A percentile compares a stretch with the other conserved stretches of the same genome.
These are phyloP conservation scores for Marronus borbonicus DNA, from an alignment of 2,888 invertebrate genomes.

Conservation along the genomic window DNA sequence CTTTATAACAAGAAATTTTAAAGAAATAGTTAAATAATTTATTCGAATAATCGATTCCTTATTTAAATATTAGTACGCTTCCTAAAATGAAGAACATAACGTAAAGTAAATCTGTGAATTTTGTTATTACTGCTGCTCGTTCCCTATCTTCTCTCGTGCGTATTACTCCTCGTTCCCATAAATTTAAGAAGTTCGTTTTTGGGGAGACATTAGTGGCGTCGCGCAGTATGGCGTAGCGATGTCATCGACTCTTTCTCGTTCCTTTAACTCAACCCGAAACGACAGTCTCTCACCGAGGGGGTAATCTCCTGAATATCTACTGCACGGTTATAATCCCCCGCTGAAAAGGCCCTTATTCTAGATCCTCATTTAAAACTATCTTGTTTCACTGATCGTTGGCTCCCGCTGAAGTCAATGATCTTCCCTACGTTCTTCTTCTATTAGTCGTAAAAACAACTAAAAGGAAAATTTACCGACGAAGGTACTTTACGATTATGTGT, in stretches of 20 bases:
- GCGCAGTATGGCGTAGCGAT: neutral
- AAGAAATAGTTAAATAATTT: no score
- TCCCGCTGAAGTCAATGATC: conserved; percentile 21
- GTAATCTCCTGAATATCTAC: conserved; percentile 14
- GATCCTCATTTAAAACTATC: conserved; percentile 11
- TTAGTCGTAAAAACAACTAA: conserved; percentile 7
- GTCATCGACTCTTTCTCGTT: conserved; percentile 2
- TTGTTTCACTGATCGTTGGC: conserved; percentile 29
- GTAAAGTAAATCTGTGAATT: no score
- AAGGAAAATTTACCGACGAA: neutral
- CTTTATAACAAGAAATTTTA: no score
- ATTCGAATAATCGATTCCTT: no score
- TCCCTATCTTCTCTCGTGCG: neutral
- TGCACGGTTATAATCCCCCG: conserved; percentile 1
- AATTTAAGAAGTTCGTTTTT: neutral
- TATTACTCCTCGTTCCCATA: neutral
- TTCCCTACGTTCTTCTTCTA: neutral
- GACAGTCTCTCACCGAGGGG: conserved; percentile 9
- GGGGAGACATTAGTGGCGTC: neutral
- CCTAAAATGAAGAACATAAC: no score
- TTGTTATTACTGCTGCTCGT: neutral
- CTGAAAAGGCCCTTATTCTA: conserved; percentile 19
- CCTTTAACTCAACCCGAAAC: conserved; percentile 8
- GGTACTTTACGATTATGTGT: neutral
- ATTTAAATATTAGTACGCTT: no score